These are phyloP conservation scores for Agrilus planipennis DNA, from an alignment of 1,140 invertebrate genomes.

Conservation along the genomic window DNA sequence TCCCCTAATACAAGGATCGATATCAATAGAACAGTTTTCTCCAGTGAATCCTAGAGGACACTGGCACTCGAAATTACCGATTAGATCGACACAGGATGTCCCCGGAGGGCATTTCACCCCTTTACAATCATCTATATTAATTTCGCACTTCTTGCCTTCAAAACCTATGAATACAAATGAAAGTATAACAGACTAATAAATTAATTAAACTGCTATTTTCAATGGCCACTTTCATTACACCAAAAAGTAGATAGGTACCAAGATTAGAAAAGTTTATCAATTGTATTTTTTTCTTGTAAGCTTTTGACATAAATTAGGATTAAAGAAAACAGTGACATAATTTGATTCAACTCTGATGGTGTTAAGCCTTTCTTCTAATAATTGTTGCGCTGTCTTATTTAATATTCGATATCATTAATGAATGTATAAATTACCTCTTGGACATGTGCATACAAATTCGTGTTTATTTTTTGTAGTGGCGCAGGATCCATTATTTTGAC, in stretches of 20 bases:
- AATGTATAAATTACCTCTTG: constrained; percentile 23
- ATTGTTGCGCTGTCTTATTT: too few relatives aligned
- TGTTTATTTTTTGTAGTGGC: constrained; percentile 33
- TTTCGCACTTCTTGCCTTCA: constrained; percentile 51
- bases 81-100: constrained; percentile 50
- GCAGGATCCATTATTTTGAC: constrained; percentile 60
- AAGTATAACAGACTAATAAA: not conserved
- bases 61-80: constrained; percentile 56
- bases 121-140: constrained; percentile 56
- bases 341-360: too few relatives aligned
- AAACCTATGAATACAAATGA: constrained; percentile 36
- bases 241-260: too few relatives aligned
- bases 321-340: too few relatives aligned
- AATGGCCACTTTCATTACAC: too few relatives aligned
- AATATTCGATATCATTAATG: constrained; percentile 1
- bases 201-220: too few relatives aligned
- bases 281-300: too few relatives aligned
- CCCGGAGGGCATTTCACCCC: constrained; percentile 48
- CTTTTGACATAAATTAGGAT: too few relatives aligned
- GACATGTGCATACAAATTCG: constrained; percentile 45
- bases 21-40: constrained; percentile 30
- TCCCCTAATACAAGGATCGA: constrained; percentile 52
- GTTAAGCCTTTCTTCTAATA: too few relatives aligned
- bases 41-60: constrained; percentile 59
- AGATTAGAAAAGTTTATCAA: too few relatives aligned